A percentile compares a stretch with the other conserved stretches of the same genome.
phyloP scores from a whole-genome alignment of 1,140 invertebrate species.

The Apocrypta bakeri region DNA sequence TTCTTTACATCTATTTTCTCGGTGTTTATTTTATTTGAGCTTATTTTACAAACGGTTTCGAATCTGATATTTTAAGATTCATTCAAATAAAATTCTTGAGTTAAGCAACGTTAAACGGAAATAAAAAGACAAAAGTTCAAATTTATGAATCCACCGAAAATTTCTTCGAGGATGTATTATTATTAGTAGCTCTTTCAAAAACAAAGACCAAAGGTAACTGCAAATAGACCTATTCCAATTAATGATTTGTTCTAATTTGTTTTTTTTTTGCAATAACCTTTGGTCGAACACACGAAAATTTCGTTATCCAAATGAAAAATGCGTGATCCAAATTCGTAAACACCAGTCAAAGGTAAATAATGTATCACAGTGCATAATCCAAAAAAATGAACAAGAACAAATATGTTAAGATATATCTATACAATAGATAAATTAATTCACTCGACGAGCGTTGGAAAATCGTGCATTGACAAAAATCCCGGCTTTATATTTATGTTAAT shows the following conservation, averaged over 20 bases:
- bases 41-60: background rate
- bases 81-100: background rate
- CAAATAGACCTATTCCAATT: no score
- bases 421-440: background rate
- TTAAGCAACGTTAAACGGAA: background rate
- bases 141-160: no score
- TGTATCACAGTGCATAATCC: background rate
- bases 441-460: slow-evolving; percentile 1
- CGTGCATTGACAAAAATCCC: slow-evolving; percentile 30
- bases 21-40: slow-evolving; percentile 4
- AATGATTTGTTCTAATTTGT: no score
- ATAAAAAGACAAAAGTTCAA: background rate
- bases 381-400: background rate
- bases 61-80: background rate
- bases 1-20: background rate
- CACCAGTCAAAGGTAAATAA: background rate
- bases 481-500: background rate
- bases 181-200: no score
- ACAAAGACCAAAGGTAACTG: background rate
- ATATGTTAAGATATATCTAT: background rate
- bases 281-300: no score
- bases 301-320: no score
- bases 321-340: background rate
- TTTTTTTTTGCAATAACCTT: no score
- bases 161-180: no score